Percentiles rank a stretch among this genome's conserved stretches.
Conservation (phyloP, 64 coral and sea anemone species). For the Montipora foliosa region DNA sequence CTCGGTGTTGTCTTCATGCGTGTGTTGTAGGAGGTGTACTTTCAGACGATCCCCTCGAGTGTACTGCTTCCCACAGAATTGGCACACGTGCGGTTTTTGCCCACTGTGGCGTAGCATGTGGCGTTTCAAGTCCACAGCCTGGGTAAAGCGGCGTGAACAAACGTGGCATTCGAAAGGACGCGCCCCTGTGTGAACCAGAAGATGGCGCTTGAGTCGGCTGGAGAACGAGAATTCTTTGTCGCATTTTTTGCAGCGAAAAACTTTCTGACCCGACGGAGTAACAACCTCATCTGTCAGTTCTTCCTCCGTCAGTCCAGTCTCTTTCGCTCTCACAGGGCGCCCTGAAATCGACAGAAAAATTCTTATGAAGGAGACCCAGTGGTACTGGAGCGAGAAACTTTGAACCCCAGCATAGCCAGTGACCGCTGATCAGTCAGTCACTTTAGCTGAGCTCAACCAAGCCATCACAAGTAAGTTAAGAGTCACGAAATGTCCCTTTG, state of each 20-base stretch:
- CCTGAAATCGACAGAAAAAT: constrained; percentile 10
- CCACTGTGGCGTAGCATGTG: constrained; percentile 96
- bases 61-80: constrained; percentile 97
- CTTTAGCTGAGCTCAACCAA: too few species aligned
- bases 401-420: too few species aligned
- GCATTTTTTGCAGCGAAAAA: constrained; percentile 97
- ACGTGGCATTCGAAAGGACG: constrained; percentile 93
- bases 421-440: too few species aligned
- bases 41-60: constrained; percentile 93
- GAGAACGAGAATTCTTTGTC: constrained; percentile 95
- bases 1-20: constrained; percentile 51
- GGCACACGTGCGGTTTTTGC: constrained; percentile 91
- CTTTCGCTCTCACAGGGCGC: constrained; percentile 85
- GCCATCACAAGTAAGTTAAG: too few species aligned
- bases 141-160: constrained; percentile 92
- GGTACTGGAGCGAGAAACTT: too few species aligned
- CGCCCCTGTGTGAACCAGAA: constrained; percentile 96
- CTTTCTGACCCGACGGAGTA: constrained; percentile 86
- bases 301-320: constrained; percentile 94
- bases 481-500: too few species aligned
- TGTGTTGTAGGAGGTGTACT: constrained; percentile 65
- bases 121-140: constrained; percentile 94
- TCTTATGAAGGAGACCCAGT: too few species aligned
- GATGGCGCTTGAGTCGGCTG: constrained; percentile 96
- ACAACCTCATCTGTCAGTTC: constrained; percentile 88